These are phyloP conservation scores for Nixonia krombeini DNA, from an alignment of 1,140 invertebrate genomes.

Conservation along the genomic window DNA sequence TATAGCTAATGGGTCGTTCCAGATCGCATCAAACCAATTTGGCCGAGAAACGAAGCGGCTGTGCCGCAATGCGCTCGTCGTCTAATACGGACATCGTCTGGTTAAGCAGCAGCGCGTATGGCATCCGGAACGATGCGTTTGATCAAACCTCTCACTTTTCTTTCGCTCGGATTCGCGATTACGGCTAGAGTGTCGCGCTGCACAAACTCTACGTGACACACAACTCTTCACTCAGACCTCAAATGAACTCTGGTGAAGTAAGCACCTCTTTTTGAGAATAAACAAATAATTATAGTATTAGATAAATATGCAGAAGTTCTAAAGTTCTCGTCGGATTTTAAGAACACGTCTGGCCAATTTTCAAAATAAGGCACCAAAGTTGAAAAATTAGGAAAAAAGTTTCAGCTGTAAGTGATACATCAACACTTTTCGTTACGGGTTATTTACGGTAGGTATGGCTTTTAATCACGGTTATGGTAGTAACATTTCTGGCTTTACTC, in stretches of 20 bases:
- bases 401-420: too few species aligned
- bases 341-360: too few species aligned
- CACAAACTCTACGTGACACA: conserved; percentile 19
- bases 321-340: background rate
- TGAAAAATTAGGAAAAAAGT: too few species aligned
- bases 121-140: conserved; percentile 37
- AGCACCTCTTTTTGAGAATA: too few species aligned
- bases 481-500: too few species aligned
- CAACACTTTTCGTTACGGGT: too few species aligned
- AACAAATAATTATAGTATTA: background rate
- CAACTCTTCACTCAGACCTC: conserved; percentile 1
- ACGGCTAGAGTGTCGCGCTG: conserved; percentile 3
- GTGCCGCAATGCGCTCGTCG: conserved; percentile 8
- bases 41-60: conserved; percentile 7
- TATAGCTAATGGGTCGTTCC: conserved; percentile 11
- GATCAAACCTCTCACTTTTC: conserved; percentile 28
- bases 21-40: conserved; percentile 6
- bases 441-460: too few species aligned
- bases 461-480: too few species aligned
- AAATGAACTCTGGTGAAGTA: too few species aligned
- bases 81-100: conserved; percentile 25
- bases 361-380: too few species aligned
- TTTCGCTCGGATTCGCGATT: conserved; percentile 16
- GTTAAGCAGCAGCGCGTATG: conserved; percentile 21
- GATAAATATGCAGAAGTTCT: background rate